Percentiles rank a stretch among this genome's conserved stretches.
Conservation (phyloP, 1,140 invertebrate genomes). For the Coelopa frigida region DNA sequence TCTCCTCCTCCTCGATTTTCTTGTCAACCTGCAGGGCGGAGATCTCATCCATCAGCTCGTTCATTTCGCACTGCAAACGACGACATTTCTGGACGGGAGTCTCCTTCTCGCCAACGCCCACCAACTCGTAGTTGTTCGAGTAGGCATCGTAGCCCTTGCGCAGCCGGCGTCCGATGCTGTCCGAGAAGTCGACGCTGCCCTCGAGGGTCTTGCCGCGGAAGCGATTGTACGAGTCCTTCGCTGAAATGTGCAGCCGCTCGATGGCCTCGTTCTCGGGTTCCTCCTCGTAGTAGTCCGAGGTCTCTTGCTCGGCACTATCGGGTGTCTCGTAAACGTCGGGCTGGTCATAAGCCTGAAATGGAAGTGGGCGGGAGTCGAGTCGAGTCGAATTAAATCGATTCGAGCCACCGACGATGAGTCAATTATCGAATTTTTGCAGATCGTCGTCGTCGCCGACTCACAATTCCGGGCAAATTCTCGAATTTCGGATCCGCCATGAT, state of each 20-base stretch:
- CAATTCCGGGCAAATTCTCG: constrained; percentile 80
- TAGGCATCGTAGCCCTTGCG: constrained; percentile 66
- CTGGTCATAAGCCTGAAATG: constrained; percentile 80
- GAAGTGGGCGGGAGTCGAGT: too few relatives aligned
- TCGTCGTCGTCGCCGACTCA: constrained; percentile 51
- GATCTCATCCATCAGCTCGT: constrained; percentile 73
- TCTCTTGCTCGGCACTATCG: constrained; percentile 82
- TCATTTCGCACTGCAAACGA: constrained; percentile 79
- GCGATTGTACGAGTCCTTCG: constrained; percentile 69
- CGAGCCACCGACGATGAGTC: not conserved
- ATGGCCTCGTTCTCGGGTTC: constrained; percentile 68
- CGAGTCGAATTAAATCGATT: too few relatives aligned
- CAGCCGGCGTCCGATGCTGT: constrained; percentile 60
- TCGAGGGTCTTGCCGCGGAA: constrained; percentile 77
- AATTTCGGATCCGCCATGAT: constrained; percentile 84
- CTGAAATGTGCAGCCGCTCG: constrained; percentile 64
- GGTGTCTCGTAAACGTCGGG: constrained; percentile 87
- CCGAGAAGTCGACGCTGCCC: constrained; percentile 73
- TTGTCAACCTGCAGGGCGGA: constrained; percentile 47
- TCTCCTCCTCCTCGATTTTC: constrained; percentile 39
- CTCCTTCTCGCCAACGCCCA: constrained; percentile 68
- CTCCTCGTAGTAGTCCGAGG: constrained; percentile 62
- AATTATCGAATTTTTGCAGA: not conserved
- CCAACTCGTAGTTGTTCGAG: constrained; percentile 70
- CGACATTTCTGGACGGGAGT: constrained; percentile 79